Base-by-base conservation (phyloP, 23 tunicate genomes). In the Styela plicata region DNA sequence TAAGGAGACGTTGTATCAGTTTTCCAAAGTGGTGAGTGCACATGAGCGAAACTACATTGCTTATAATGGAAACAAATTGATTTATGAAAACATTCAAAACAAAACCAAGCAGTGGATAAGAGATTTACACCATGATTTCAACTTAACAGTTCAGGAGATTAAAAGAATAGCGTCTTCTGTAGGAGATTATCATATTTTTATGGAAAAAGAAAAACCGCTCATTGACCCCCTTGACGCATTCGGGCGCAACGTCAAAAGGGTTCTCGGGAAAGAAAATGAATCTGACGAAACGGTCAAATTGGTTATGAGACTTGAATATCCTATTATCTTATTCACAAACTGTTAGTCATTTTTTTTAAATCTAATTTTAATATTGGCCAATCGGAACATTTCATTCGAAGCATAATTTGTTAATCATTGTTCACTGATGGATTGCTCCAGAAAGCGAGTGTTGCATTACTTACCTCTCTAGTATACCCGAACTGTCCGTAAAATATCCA, bases 201-300 rank as follows among this genome's bases (percentile, higher is more conserved):
- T 67, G 71, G 71, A 1, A 29, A 67, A 67, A 67, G 71, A 44
- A 13, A 44, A 67, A 22, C 71, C 71, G 24, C 24, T 16, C 0
- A 29, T 67, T 67, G 71, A 67, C 24, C 71, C 71, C 0, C 71
- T 67, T 29, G 71, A 67, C 31, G 71, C 22, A 18, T 67, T 67
- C 24, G 31, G 16, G 16, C 17, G 31, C 31, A 17, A 67, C 30
- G 17, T 67, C 0, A 67, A 67, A 24, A 29, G 57, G 13, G 57
- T 13, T 44, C 57, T 44, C 13, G 57, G 57, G 13, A 44, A 13
- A 44, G 57, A 44, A 13, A 44, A 44, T 44, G 57, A 44, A 44
- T 44, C 57, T 7, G 57, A 44, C 13, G 57, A 44, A 7, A 13
- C 7, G 7, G 57, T 44, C 7, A 44, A 44, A 44, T 13, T 44